Conservation (phyloP, 1,140 invertebrate species). For the Drosophila varians region DNA sequence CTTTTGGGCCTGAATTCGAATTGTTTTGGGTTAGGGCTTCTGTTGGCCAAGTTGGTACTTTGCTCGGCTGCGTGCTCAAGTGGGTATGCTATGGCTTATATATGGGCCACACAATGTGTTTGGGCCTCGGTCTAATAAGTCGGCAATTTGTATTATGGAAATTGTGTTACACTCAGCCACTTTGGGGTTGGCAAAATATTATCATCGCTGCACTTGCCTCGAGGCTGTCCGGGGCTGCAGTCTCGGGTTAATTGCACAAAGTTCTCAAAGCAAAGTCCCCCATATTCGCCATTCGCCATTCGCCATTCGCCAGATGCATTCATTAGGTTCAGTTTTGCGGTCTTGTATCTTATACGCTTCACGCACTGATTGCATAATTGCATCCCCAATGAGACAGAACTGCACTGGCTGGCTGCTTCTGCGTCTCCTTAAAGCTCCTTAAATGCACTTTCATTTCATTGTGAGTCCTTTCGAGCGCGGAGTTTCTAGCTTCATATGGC, state of each 20-base stretch:
- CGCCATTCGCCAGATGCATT: slow-evolving; percentile 24
- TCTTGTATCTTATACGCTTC: slow-evolving; percentile 1
- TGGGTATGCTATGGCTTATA: slow-evolving; percentile 28
- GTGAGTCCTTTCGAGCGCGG: neutral
- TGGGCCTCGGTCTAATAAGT: slow-evolving; percentile 42
- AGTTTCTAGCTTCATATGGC: slow-evolving; percentile 12
- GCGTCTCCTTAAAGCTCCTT: slow-evolving; percentile 32
- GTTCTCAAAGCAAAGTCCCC: slow-evolving; percentile 20
- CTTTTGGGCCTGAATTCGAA: neutral
- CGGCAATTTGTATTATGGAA: slow-evolving; percentile 46
- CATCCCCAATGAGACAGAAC: slow-evolving; percentile 38
- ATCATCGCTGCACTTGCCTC: neutral
- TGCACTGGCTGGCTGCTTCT: slow-evolving; percentile 12
- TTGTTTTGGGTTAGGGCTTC: neutral
- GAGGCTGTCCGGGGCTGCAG: neutral
- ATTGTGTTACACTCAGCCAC: slow-evolving; percentile 7
- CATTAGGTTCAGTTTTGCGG: slow-evolving; percentile 9
- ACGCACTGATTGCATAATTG: slow-evolving; percentile 51
- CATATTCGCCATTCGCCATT: slow-evolving; percentile 5
- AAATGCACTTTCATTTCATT: slow-evolving; percentile 64
- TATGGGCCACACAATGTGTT: slow-evolving; percentile 9
- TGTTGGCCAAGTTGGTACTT: slow-evolving; percentile 39
- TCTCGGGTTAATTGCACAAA: slow-evolving; percentile 9
- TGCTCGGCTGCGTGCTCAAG: slow-evolving; percentile 58
- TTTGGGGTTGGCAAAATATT: slow-evolving; percentile 1